Evolutionary conservation across 2,888 invertebrate species (phyloP), one percentile per base, ranked within the genome.

Genomic region (Athalia circularis): DNA sequence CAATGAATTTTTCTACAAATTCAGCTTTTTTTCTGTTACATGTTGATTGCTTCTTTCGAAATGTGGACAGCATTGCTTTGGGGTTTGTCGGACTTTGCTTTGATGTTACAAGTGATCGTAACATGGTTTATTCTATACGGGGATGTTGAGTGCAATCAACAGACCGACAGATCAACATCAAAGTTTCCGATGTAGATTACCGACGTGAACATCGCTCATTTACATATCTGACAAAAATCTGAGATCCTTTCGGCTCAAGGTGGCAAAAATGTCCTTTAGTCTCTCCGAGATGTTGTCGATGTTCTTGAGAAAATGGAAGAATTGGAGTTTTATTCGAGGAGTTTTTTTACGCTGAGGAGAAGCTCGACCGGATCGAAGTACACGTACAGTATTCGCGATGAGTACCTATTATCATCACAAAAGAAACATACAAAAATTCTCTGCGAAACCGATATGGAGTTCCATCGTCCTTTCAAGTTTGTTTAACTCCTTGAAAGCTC

Each of bases 161-260:
- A 95, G 91, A 84, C 94, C 94, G 78, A 93, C 88, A 86, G 29
- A 29, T 29, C 29, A 29, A 29, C 29, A 29, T 93, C 93, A 85
- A 91, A 92, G 81, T 94, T 87, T 83, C 94, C 95, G 88, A 94
- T 95, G 91, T 93, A 95, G 47, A 95, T 95, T 52, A 93, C 90
- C 57, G 96, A 29, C 92, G 5, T 94, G 92, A 45, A 95, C 93
- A 80, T 93, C 92, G 82, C 93, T 90, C 80, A 96, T 92, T 67
- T 90, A 88, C 3, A 95, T 94, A 50, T 93, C 93, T 9, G 93
- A 93, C 81, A 93, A 89, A 65, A 29, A 29, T 29, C 91, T 85
- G 59, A 95, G 90, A 80, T 95, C 93, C 81, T 94, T 92, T 79
- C 90, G 91, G 77, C 92, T 93, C 92, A 96, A 95, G 0, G 90